A percentile compares a stretch with the other conserved stretches of the same genome.
Conservation (phyloP, 1,140 invertebrate species). For the Procambarus clarkii region DNA sequence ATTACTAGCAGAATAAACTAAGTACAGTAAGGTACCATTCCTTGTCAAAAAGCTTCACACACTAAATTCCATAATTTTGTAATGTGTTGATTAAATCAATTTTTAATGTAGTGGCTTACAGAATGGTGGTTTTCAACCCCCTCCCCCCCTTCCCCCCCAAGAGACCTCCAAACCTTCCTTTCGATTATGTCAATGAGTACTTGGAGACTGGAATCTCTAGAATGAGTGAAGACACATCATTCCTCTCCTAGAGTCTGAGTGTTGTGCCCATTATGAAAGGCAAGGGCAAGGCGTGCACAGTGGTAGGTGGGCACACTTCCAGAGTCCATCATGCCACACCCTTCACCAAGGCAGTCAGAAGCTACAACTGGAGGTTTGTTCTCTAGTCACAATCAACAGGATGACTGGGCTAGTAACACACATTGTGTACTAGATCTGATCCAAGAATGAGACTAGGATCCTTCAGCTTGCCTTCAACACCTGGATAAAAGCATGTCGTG, state of each 20-base stretch:
- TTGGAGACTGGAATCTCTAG: neutral
- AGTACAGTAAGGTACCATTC: too few species aligned
- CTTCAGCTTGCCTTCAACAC: neutral
- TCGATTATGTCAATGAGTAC: too few species aligned
- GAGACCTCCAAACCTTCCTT: too few species aligned
- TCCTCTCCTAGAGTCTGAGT: neutral
- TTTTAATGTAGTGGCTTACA: too few species aligned
- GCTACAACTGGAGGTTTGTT: neutral
- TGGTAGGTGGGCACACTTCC: conserved; percentile 3
- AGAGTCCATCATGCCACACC: neutral
- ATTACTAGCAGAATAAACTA: too few species aligned
- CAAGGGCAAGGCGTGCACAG: conserved; percentile 19
- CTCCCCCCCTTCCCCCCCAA: too few species aligned
- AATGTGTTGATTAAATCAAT: too few species aligned
- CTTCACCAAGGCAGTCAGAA: neutral
- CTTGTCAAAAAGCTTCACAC: too few species aligned
- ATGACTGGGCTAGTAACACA: neutral
- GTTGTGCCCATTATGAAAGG: neutral
- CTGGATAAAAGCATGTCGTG: neutral
- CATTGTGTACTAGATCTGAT: neutral
- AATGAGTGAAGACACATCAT: neutral
- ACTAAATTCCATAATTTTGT: too few species aligned
- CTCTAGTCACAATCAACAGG: neutral
- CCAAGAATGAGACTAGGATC: neutral
- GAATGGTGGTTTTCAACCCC: too few species aligned